Evolutionary conservation across 2,888 invertebrate genomes (phyloP), one percentile per base, ranked within the genome.

Genomic region (Phaedon cochleariae): DNA sequence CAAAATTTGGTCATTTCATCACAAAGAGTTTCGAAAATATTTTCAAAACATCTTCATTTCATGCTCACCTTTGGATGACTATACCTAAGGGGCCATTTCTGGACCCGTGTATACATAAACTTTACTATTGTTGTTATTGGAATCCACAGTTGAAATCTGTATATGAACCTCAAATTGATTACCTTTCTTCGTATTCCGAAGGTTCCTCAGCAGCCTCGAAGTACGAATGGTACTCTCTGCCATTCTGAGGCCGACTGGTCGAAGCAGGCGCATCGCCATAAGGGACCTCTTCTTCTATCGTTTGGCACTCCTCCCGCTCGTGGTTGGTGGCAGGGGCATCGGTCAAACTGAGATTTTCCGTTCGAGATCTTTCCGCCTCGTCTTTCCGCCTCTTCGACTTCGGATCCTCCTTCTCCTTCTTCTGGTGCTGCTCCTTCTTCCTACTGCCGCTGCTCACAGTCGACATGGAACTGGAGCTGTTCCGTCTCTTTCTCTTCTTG

Each of bases 171-270:
- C n/a, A n/a, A n/a, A n/a, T n/a, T 49, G 31, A 26, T 22, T 78
- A 88, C 88, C 86, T 86, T 78, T 87, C 87, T 78, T 90, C 90
- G 76, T 89, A 89, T 62, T 90, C 89, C 55, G 87, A 85, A 65
- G 86, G 85, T 48, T 89, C 89, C 2, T 88, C 89, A 66, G 87
- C 83, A 37, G 85, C 82, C 79, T 91, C 91, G 82, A 91, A 91
- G 84, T 92, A 91, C 46, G 91, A 91, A 85, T 89, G 90, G 84
- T 90, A 92, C 71, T 81, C 81, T 60, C 81, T 76, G 45, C 73
- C 72, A 41, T 75, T 63, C 49, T 68, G 74, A 21, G 67, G 62
- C 34, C 68, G 64, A 31, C 67, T 73, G 57, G 67, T 67, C 17
- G 73, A 61, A 21, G 70, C 55, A 53, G 62, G 54, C n/a, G 67